Percentiles rank a stretch among this genome's conserved stretches.
Conservation (phyloP, 2,888 invertebrate species). For the Ormyrus pomaceus region DNA sequence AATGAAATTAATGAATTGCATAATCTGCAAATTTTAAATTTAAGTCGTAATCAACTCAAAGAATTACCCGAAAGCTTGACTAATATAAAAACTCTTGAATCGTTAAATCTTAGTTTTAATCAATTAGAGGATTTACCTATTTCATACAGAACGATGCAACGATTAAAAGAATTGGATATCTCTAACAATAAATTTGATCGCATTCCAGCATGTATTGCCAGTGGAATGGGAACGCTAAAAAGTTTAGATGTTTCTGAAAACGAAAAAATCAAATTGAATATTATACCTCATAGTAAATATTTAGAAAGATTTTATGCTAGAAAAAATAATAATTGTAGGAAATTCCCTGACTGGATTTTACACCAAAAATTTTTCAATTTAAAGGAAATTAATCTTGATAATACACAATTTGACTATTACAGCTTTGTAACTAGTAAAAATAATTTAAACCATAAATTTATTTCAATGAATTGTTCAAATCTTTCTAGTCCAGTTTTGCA, state of each 20-base stretch:
- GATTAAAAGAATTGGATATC: slow-evolving; percentile 44
- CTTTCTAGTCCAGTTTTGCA: slow-evolving; percentile 48
- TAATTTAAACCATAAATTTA: slow-evolving; percentile 4
- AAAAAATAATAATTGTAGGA: slow-evolving; percentile 40
- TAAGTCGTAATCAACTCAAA: slow-evolving; percentile 43
- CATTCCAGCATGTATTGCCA: slow-evolving; percentile 48
- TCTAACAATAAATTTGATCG: slow-evolving; percentile 45
- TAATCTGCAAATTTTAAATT: slow-evolving; percentile 40
- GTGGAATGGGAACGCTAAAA: slow-evolving; percentile 48
- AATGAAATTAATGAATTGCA: slow-evolving; percentile 18
- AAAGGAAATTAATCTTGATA: slow-evolving; percentile 49
- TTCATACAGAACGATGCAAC: slow-evolving; percentile 39
- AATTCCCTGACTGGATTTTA: slow-evolving; percentile 56
- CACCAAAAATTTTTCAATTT: slow-evolving; percentile 49
- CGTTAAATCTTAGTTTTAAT: slow-evolving; percentile 45
- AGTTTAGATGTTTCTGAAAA: slow-evolving; percentile 52
- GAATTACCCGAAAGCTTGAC: slow-evolving; percentile 48
- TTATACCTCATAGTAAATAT: slow-evolving; percentile 50
- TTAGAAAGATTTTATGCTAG: slow-evolving; percentile 52
- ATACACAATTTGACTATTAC: slow-evolving; percentile 44
- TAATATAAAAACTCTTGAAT: slow-evolving; percentile 48
- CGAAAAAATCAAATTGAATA: slow-evolving; percentile 27
- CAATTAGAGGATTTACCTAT: slow-evolving; percentile 40
- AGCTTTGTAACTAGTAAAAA: slow-evolving; percentile 23
- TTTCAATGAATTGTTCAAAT: slow-evolving; percentile 50